Evolutionary conservation across 1,140 invertebrate species (phyloP), one percentile per base, ranked within the genome.

Genomic region (Medauroidea extradentata): DNA sequence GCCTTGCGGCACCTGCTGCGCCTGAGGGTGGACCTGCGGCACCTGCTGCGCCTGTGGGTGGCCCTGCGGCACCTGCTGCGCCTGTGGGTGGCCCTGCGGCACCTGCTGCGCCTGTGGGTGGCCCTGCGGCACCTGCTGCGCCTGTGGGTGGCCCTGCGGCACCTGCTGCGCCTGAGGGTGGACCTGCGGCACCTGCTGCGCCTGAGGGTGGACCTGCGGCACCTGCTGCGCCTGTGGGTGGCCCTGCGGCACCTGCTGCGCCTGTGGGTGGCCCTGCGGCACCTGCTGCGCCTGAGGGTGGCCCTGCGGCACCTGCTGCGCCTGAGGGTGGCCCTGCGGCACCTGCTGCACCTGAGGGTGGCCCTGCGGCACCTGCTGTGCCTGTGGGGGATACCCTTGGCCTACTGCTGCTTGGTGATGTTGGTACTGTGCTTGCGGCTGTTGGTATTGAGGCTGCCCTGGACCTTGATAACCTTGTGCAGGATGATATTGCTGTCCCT

Each of bases 121-220:
- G 49, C 60, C 62, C 34, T 62, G 54, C 46, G 54, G 25, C 23
- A 56, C 43, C n/a, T 58, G 57, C 39, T 62, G 54, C 46, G 54
- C 21, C 27, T 59, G 49, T 3, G 41, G 54, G n/a, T 62, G 50
- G 5, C 65, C 53, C 18, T 50, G 55, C 27, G 55, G 69, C 14
- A 53, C 41, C 2, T 55, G 53, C 29, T 34, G 29, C 4, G 29
- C 29, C 29, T 34, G 29, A 4, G 14, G 29, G 11, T 34, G 29
- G 4, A 4, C 29, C 11, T 34, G 29, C 4, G 29, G 29, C 29
- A 34, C 29, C 29, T 34, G 29, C 29, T 34, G 29, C 4, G 29
- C 29, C 55, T 69, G 65, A 11, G 25, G 41, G 23, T 27, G 18
- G 21, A 27, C 51, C 21, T 59, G 44, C 25, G 43, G 46, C 29